Conservation (phyloP, 2,888 invertebrate genomes). For the Dicyrtoma fusca region DNA sequence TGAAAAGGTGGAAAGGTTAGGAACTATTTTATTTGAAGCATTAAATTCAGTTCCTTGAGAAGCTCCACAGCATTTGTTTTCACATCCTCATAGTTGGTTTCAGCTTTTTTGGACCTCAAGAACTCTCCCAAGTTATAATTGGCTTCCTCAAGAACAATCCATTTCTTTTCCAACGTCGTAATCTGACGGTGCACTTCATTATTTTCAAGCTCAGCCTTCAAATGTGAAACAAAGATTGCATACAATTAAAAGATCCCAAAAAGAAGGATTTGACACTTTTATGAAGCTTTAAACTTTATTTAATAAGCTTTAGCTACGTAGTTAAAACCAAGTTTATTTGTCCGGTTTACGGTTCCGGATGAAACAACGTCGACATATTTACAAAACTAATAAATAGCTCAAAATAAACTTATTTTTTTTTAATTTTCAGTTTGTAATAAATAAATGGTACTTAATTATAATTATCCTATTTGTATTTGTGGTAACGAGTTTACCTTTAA, state of each 20-base stretch:
- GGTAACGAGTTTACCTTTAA: slow-evolving; percentile 63
- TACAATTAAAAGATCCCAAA: slow-evolving; percentile 20
- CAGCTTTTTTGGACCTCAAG: slow-evolving; percentile 69
- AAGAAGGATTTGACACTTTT: neutral
- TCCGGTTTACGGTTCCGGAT: too few species aligned
- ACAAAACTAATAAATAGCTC: neutral
- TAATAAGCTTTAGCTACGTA: too few species aligned
- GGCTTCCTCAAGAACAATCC: slow-evolving; percentile 70
- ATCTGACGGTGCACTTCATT: slow-evolving; percentile 74
- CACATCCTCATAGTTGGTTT: slow-evolving; percentile 70
- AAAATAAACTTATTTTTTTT: neutral
- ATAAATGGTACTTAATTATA: too few species aligned
- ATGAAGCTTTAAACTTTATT: neutral
- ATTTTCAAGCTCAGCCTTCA: slow-evolving; percentile 68
- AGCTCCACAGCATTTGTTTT: slow-evolving; percentile 66
- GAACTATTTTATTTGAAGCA: slow-evolving; percentile 42
- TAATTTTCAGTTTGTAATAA: too few species aligned
- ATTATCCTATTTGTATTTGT: too few species aligned
- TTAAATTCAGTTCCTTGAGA: slow-evolving; percentile 64
- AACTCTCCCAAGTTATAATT: slow-evolving; percentile 71
- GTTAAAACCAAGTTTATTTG: too few species aligned
- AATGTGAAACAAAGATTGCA: slow-evolving; percentile 25
- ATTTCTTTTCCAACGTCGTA: slow-evolving; percentile 70
- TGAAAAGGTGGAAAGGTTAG: neutral
- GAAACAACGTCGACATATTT: too few species aligned